Evolutionary conservation across 2,888 invertebrate species (phyloP).

Genomic region (Sinohyriopsis cumingii): DNA sequence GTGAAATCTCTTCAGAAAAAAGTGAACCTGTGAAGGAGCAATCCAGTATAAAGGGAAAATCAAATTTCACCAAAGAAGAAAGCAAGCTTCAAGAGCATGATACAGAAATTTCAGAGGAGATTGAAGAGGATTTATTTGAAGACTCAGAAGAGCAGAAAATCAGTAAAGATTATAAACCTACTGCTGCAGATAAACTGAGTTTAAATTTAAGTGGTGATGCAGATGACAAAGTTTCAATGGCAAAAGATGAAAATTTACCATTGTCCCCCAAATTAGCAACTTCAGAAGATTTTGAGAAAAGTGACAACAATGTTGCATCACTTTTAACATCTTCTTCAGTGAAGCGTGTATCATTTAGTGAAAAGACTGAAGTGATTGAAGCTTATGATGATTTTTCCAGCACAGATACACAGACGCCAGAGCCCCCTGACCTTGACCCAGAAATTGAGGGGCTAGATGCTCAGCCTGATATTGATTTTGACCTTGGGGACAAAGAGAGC

Average conservation of each 20-base stretch:
- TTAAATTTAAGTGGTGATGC: not conserved
- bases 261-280: not conserved
- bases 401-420: conserved; percentile 48
- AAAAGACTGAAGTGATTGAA: conserved; percentile 43
- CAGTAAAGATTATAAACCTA: no score
- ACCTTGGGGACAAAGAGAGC: conserved; percentile 15
- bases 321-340: conserved; percentile 15
- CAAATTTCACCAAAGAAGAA: not conserved
- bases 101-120: conserved; percentile 1
- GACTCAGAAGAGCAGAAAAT: no score
- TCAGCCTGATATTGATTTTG: conserved; percentile 14
- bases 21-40: no score
- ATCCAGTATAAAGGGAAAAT: no score
- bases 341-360: conserved; percentile 52
- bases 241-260: not conserved
- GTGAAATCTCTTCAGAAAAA: no score
- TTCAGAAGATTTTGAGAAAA: conserved; percentile 10
- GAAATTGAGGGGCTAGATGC: conserved; percentile 27
- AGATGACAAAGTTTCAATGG: not conserved
- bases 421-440: conserved; percentile 26
- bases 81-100: not conserved
- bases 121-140: not conserved
- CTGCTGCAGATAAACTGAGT: no score
- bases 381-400: conserved; percentile 33
- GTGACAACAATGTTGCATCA: conserved; percentile 3